Conservation (phyloP, 35 echinoderm and acorn worm species). For the Apostichopus californicus region DNA sequence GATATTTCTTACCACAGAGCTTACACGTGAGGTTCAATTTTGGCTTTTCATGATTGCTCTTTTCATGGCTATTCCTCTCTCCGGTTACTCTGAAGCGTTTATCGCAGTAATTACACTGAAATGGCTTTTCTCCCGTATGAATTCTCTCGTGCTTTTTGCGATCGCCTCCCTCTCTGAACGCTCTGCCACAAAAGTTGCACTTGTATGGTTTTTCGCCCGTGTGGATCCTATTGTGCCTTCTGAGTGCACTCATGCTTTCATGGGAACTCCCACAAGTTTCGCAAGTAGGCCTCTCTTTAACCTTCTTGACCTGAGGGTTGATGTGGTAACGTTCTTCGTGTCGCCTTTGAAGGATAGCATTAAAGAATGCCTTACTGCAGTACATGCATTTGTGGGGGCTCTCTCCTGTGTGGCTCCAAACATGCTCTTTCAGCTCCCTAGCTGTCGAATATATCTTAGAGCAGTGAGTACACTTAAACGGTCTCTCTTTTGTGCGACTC, state of each 20-base stretch:
- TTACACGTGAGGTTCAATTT: neutral
- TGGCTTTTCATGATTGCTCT: neutral
- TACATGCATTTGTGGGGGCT: neutral
- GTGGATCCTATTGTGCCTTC: neutral
- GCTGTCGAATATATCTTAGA: neutral
- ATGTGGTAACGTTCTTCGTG: neutral
- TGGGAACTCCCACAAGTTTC: neutral
- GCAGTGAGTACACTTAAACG: constrained; percentile 32
- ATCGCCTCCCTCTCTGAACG: neutral
- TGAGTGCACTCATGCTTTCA: neutral
- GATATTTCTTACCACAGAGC: neutral
- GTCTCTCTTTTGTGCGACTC: constrained; percentile 15
- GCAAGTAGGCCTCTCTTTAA: neutral
- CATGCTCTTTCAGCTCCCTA: neutral
- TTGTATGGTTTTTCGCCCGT: neutral
- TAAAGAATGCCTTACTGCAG: constrained; percentile 4
- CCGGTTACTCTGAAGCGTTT: neutral
- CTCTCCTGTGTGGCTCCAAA: constrained; percentile 25
- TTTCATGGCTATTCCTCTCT: neutral
- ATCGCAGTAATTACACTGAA: constrained; percentile 8
- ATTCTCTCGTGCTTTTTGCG: neutral
- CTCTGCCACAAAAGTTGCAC: neutral
- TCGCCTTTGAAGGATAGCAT: neutral
- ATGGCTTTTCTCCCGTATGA: neutral
- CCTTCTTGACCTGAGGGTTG: neutral